phyloP scores from a whole-genome alignment of 2,888 invertebrate species.

The Chaetoderma sp. region DNA sequence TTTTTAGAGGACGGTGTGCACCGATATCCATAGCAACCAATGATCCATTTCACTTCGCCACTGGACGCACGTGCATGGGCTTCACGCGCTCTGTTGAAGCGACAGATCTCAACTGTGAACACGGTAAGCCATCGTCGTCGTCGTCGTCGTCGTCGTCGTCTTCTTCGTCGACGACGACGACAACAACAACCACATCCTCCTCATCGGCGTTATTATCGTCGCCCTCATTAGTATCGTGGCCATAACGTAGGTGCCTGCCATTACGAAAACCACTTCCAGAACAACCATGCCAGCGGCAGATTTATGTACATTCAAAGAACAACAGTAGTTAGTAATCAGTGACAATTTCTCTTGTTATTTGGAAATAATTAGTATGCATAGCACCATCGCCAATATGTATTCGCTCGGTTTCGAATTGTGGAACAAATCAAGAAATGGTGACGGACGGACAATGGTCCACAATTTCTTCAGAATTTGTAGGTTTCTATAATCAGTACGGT shows the following conservation, averaged over 20 bases:
- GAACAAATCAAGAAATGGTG: slow-evolving; percentile 9
- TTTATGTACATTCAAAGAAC: neutral
- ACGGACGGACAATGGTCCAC: slow-evolving; percentile 22
- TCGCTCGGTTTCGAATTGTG: slow-evolving; percentile 16
- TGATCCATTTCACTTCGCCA: neutral
- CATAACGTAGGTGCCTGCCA: too few species aligned
- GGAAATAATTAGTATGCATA: slow-evolving; percentile 10
- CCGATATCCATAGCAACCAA: neutral
- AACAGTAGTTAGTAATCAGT: slow-evolving; percentile 9
- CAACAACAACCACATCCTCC: too few species aligned
- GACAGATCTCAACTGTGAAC: slow-evolving; percentile 80
- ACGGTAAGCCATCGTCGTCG: too few species aligned
- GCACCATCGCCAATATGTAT: slow-evolving; percentile 7
- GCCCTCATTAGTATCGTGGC: too few species aligned
- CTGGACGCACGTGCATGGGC: slow-evolving; percentile 76
- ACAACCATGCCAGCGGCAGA: slow-evolving; percentile 24
- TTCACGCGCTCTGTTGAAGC: slow-evolving; percentile 85
- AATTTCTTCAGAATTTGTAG: slow-evolving; percentile 15
- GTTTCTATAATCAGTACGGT: slow-evolving; percentile 9
- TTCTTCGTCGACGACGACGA: too few species aligned
- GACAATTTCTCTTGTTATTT: slow-evolving; percentile 26
- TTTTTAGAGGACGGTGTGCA: neutral
- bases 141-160: too few species aligned
- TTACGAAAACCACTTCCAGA: slow-evolving; percentile 12
- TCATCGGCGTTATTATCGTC: too few species aligned